phyloP scores from a whole-genome alignment of 2,797 vertebrate species.

The Lithobates pipiens region DNA sequence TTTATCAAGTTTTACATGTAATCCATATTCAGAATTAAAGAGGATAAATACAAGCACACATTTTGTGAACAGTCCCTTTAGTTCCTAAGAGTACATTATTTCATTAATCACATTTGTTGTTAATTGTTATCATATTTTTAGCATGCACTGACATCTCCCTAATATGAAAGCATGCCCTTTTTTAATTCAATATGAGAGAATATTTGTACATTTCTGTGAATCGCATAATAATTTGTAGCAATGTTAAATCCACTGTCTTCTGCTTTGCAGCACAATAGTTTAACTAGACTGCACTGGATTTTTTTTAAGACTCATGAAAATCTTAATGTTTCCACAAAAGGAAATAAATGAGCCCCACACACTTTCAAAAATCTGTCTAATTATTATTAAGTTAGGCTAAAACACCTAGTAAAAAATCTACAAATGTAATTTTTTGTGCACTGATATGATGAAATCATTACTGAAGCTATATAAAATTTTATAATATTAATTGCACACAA shows the following conservation, averaged over 20 bases:
- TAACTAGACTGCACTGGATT: constrained; percentile 37
- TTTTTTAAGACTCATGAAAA: constrained; percentile 35
- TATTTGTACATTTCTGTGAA: too few species aligned
- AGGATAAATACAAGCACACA: too few species aligned
- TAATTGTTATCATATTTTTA: background rate
- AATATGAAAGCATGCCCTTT: too few species aligned
- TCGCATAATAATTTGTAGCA: background rate
- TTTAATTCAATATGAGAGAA: background rate
- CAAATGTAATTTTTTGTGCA: constrained; percentile 25
- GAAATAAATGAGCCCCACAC: background rate
- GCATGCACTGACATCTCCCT: background rate
- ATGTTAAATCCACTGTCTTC: constrained; percentile 23
- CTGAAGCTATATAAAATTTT: constrained; percentile 29
- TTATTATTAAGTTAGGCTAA: constrained; percentile 33
- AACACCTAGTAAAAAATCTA: constrained; percentile 53
- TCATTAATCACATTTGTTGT: too few species aligned
- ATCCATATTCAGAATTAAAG: too few species aligned
- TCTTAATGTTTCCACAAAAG: constrained; percentile 38
- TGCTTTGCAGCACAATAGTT: constrained; percentile 39
- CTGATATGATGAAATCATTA: constrained; percentile 39
- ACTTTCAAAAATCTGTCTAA: constrained; percentile 24
- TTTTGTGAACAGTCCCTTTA: background rate
- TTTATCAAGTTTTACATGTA: too few species aligned
- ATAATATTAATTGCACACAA: constrained; percentile 55
- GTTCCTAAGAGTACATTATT: background rate